Conservation (phyloP, 2,888 invertebrate genomes). For the Stenotaenia linearis region DNA sequence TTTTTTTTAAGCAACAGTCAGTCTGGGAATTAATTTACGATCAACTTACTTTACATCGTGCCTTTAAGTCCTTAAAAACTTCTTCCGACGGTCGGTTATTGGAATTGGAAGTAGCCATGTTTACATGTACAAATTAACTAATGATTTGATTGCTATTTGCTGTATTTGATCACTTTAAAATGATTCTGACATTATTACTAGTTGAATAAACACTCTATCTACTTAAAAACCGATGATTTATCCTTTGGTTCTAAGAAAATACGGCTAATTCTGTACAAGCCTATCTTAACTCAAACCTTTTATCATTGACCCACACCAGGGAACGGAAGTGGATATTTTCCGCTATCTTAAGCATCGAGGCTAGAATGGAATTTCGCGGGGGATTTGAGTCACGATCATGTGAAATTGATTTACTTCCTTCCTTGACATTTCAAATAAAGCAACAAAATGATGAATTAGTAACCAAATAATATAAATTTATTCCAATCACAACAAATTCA, state of each 20-base stretch:
- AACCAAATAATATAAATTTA: no score
- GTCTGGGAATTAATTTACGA: neutral
- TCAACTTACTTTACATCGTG: slow-evolving; percentile 29
- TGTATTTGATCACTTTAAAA: neutral
- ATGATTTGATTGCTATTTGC: neutral
- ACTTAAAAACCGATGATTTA: neutral
- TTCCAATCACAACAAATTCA: no score
- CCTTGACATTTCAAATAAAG: no score
- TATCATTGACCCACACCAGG: neutral
- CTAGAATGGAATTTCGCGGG: no score
- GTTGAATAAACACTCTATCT: neutral
- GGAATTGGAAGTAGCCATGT: neutral
- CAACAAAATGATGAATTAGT: no score
- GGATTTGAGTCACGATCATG: no score
- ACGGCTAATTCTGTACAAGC: neutral
- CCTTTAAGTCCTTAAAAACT: slow-evolving; percentile 14
- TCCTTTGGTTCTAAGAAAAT: neutral
- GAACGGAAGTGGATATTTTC: neutral
- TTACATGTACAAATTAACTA: neutral
- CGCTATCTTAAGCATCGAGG: neutral
- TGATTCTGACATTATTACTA: neutral
- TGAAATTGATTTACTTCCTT: no score
- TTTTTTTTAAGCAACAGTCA: neutral
- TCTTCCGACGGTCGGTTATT: neutral
- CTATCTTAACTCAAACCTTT: neutral